Evolutionary conservation across 2,797 vertebrate genomes (phyloP), one percentile per base, ranked within the genome.

Genomic region (Xenops minutus): DNA sequence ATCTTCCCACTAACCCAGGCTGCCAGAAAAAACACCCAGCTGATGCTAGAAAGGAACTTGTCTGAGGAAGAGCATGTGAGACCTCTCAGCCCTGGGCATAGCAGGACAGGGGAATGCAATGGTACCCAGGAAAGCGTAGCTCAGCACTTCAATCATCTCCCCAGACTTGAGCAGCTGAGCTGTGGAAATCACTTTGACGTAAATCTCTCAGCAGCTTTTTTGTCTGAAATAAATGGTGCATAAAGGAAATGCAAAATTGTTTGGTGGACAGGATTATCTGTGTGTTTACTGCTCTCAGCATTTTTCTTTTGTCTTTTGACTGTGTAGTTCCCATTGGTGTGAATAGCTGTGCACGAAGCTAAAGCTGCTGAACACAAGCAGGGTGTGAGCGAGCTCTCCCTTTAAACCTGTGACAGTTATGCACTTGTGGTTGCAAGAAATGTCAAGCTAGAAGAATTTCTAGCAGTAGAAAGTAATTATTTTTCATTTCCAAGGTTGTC

Each of bases 201-300:
- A 94, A 93, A 94, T 77, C 88, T 92, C 95, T 96, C 84, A 63
- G 77, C 86, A 89, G 48, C 67, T 6, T 92, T 82, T 93, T 95
- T 96, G 71, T 94, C 81, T 92, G 80, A 93, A 66, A 71, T 52
- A 96, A 97, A 97, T 88, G 71, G 84, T 86, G 87, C 88, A 84
- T 87, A 95, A 97, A 96, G 84, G 56, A 95, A 96, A 95, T 85
- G 74, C 66, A 88, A 94, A 93, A 79, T 79, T 71, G 72, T 89
- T 91, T 93, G 91, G 85, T 90, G 94, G 67, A 95, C 89, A 92
- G 72, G 89, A 86, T 96, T 94, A 95, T 92, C 92, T 79, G 12
- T 61, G 69, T 91, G 81, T 93, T 95, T 95, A 92, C 92, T 39
- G 19, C 30, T 93, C 75, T 97, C 55, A 56, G 93, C 94, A 88